These are phyloP conservation scores for Cosmia pyralina DNA, from an alignment of 2,888 invertebrate genomes.

Conservation along the genomic window DNA sequence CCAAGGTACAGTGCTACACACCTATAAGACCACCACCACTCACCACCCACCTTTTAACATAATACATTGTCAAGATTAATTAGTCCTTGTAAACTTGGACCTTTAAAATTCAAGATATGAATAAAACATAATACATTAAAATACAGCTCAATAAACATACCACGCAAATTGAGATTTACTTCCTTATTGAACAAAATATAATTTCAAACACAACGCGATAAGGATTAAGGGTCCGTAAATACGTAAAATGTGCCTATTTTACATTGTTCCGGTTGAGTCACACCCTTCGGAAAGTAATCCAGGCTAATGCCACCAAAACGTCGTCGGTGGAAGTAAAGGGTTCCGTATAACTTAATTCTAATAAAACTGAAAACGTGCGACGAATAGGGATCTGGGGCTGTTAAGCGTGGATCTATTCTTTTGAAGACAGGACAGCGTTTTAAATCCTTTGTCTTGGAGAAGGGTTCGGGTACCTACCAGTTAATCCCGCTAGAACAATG, in stretches of 20 bases:
- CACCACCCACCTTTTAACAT: too few species aligned
- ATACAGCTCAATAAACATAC: constrained; percentile 19
- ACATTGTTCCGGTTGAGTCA: constrained; percentile 69
- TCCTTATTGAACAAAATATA: constrained; percentile 58
- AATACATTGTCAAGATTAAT: not conserved
- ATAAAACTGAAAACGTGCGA: constrained; percentile 86
- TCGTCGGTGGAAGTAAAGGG: constrained; percentile 83
- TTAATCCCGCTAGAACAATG: constrained; percentile 32
- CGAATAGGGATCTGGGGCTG: constrained; percentile 75
- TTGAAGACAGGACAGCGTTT: constrained; percentile 52
- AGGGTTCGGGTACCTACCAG: constrained; percentile 43
- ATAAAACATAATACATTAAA: constrained; percentile 33
- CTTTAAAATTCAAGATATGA: constrained; percentile 30
- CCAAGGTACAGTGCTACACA: too few species aligned
- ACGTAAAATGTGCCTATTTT: constrained; percentile 68
- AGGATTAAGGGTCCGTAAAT: constrained; percentile 68
- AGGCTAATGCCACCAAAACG: constrained; percentile 81
- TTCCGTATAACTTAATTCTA: constrained; percentile 86
- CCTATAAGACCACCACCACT: too few species aligned
- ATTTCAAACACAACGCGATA: constrained; percentile 63
- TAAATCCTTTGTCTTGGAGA: constrained; percentile 60
- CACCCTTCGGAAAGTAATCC: constrained; percentile 81
- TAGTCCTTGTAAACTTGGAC: constrained; percentile 1
- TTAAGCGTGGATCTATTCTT: constrained; percentile 69
- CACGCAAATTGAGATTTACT: constrained; percentile 52